Base-by-base conservation (phyloP, 1,140 invertebrate species). In the Dryas iulia region DNA sequence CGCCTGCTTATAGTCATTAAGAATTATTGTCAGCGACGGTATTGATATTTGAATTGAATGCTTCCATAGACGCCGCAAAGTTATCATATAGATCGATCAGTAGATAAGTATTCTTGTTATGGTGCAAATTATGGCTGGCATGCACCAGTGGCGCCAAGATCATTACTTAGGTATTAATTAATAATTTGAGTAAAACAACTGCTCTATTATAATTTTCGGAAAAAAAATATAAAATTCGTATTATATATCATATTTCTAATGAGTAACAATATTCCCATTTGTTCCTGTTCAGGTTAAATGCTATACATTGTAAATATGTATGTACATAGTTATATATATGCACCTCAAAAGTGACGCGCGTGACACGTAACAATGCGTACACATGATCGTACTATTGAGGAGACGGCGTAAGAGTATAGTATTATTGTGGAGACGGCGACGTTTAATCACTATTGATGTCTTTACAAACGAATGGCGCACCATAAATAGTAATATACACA, bases 1-100 rank as follows among this genome's bases (percentile, higher is more conserved):
- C 81, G 81, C 81, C 77, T 83, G 77, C 76, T 82, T 87, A 84
- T 81, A 83, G 82, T 86, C 86, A 87, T 89, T 87, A 89, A 87
- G 79, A 84, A 78, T 79, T 81, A 87, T 87, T 90, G 85, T 90
- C 81, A 86, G 78, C 79, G 76, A 76, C 62, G 77, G 72, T 73
- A 80, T 77, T 74, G 84, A 82, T 87, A 84, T 87, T 88, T 90
- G 84, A 88, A 90, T 90, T 87, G 81, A 87, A 87, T 89, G 80
- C 79, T 79, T 77, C 83, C 77, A 79, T 78, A 78, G 76, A 72
- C 79, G 76, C 79, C 78, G 77, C 76, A 72, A 72, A 73, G 70
- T 72, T 88, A 88, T 88, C 86, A 60, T 53, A 52, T 56, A 72
- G 86, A 89, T 87, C 68, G 74, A 89, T 90, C 86, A 62, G 67